Percentiles rank a stretch among this genome's conserved stretches.
phyloP scores from a whole-genome alignment of 2,113 vertebrate species.

The Cyprinodon variegatus region DNA sequence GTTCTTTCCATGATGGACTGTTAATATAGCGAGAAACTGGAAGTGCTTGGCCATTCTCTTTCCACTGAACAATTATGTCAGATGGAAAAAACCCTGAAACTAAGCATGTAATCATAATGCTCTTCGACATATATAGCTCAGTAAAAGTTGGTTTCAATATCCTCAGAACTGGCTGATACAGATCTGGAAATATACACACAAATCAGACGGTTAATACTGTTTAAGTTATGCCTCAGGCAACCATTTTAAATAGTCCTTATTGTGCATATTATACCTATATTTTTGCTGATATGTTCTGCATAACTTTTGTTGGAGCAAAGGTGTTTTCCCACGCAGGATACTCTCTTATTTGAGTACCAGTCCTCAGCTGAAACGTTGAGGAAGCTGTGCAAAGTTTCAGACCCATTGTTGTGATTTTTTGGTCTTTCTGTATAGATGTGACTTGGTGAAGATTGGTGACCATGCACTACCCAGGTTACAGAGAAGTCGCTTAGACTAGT shows the following conservation, averaged over 20 bases:
- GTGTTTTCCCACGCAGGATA: slow-evolving; percentile 72
- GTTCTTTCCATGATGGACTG: slow-evolving; percentile 42
- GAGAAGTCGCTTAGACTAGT: slow-evolving; percentile 45
- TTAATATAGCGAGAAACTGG: slow-evolving; percentile 45
- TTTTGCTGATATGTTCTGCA: slow-evolving; percentile 53
- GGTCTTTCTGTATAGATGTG: neutral
- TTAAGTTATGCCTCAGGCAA: neutral
- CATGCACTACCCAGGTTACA: slow-evolving; percentile 67
- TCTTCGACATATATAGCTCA: slow-evolving; percentile 34
- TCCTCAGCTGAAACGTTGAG: slow-evolving; percentile 26
- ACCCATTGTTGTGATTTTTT: slow-evolving; percentile 59
- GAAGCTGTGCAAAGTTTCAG: slow-evolving; percentile 59
- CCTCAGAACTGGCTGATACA: slow-evolving; percentile 45
- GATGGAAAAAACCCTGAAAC: slow-evolving; percentile 70
- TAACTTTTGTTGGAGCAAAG: slow-evolving; percentile 39
- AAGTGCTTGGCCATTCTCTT: slow-evolving; percentile 46
- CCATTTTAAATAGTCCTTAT: neutral
- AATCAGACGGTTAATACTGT: neutral
- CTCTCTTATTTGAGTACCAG: slow-evolving; percentile 52
- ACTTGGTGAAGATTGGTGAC: fast-evolving
- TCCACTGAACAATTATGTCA: slow-evolving; percentile 66
- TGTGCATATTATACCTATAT: slow-evolving; percentile 38
- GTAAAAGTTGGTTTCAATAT: slow-evolving; percentile 51
- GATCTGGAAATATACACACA: slow-evolving; percentile 34
- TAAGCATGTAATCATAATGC: slow-evolving; percentile 52